Conservation (phyloP, 2,797 vertebrate species). For the Typhlichthys eigenmanni region DNA sequence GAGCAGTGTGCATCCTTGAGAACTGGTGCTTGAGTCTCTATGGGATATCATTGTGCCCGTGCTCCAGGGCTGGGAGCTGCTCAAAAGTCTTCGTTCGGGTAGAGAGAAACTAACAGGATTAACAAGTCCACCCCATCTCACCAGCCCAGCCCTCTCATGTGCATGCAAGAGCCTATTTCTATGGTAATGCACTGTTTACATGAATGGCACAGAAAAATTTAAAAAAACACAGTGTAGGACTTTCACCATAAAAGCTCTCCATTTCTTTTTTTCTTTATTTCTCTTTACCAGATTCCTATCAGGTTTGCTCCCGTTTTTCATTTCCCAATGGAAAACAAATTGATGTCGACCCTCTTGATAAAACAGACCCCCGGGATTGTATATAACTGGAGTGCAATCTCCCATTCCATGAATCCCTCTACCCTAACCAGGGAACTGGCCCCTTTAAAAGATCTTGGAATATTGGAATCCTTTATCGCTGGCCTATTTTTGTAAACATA, state of each 20-base stretch:
- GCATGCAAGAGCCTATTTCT: slow-evolving; percentile 69
- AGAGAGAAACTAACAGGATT: slow-evolving; percentile 71
- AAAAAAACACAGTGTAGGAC: slow-evolving; percentile 62
- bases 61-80: slow-evolving; percentile 48
- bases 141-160: slow-evolving; percentile 53
- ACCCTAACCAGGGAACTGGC: slow-evolving; percentile 29
- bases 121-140: slow-evolving; percentile 54
- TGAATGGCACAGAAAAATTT: slow-evolving; percentile 43
- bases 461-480: slow-evolving; percentile 37
- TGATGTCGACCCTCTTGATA: slow-evolving; percentile 68
- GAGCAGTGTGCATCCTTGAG: slow-evolving; percentile 47
- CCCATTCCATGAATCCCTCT: slow-evolving; percentile 42
- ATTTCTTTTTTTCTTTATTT: slow-evolving; percentile 39
- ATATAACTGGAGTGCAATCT: slow-evolving; percentile 61
- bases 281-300: slow-evolving; percentile 58
- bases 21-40: slow-evolving; percentile 42
- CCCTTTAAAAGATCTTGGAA: slow-evolving; percentile 36
- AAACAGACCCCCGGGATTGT: slow-evolving; percentile 57
- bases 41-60: slow-evolving; percentile 54
- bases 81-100: slow-evolving; percentile 28
- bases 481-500: slow-evolving; percentile 11
- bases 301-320: slow-evolving; percentile 50
- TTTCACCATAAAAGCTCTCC: slow-evolving; percentile 65
- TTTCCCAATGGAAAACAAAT: slow-evolving; percentile 65
- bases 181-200: slow-evolving; percentile 75